Evolutionary conservation across 1,140 invertebrate species (phyloP), one percentile per base, ranked within the genome.

Genomic region (Drosophila aff.): DNA sequence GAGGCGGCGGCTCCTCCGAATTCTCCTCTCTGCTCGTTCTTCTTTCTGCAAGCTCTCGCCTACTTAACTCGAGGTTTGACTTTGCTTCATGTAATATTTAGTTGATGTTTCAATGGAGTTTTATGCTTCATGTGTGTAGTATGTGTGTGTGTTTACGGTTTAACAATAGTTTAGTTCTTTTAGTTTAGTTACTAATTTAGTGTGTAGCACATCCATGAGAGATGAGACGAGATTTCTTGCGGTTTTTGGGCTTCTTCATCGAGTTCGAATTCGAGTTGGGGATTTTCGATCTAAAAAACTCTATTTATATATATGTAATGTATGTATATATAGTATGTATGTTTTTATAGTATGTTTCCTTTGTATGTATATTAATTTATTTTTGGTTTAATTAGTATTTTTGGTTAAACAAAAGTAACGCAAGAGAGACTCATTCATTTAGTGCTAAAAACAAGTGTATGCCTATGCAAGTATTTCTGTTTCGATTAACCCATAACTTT

Each of bases 371-470:
- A 67, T 76, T 60, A 73, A 74, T 76, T 65, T 57, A 76, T 43
- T 59, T 76, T 59, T 76, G 36, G 26, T 69, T 71, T 71, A 57
- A 63, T 68, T 74, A 75, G 69, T 63, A 50, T 78, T 78, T 78
- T 76, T 40, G 33, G 43, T 59, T 60, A 78, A 78, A 78, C 76
- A 78, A 78, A 79, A 60, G 26, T 63, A 82, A 82, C 57, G 75
- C 64, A 78, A 81, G 65, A 72, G 41, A 64, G 53, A 57, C 53
- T 40, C 18, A 47, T 77, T 72, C 43, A 46, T 78, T 71, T 78
- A 83, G 81, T 83, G 81, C 81, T 83, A 80, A 80, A 83, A 83
- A 79, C 81, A 83, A 76, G 65, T 83, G 69, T 82, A 66, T 73
- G 62, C 62, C 61, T 81, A 61, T 62, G 64, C 60, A 69, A 61